A percentile compares a stretch with the other conserved stretches of the same genome.
Conservation (phyloP, 2,113 vertebrate genomes). For the Coryphaenoides rupestris region DNA sequence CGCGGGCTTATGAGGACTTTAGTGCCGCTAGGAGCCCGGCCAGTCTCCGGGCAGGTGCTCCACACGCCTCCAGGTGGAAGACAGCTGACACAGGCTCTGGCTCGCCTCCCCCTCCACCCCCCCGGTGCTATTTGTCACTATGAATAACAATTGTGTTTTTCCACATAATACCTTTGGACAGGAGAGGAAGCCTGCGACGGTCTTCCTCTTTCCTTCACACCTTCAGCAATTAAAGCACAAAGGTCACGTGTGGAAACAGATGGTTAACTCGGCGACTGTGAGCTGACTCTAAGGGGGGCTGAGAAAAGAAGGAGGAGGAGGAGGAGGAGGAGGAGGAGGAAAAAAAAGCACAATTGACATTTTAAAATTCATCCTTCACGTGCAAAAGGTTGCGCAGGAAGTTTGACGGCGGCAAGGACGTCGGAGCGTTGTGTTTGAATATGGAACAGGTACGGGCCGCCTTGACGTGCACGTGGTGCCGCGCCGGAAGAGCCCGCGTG, state of each 20-base stretch:
- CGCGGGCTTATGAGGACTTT: not conserved
- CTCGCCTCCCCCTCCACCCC: not conserved
- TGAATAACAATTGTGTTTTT: constrained; percentile 64
- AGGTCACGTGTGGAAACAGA: constrained; percentile 71
- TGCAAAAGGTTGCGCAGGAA: constrained; percentile 24
- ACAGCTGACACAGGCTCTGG: constrained; percentile 58
- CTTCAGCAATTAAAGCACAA: constrained; percentile 69
- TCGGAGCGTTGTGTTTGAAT: constrained; percentile 18
- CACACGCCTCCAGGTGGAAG: constrained; percentile 68
- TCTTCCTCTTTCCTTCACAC: constrained; percentile 60
- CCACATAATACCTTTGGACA: constrained; percentile 51
- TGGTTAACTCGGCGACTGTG: constrained; percentile 50
- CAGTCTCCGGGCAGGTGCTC: constrained; percentile 64
- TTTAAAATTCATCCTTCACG: constrained; percentile 40
- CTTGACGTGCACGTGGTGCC: constrained; percentile 16
- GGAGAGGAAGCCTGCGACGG: constrained; percentile 45
- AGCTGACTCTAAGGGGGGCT: constrained; percentile 40
- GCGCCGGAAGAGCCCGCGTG: too few relatives aligned
- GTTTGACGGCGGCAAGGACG: constrained; percentile 20
- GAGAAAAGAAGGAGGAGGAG: constrained; percentile 52
- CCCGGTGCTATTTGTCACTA: constrained; percentile 54
- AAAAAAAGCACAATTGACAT: constrained; percentile 61
- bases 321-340: constrained; percentile 45
- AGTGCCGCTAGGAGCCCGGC: constrained; percentile 35
- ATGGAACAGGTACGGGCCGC: constrained; percentile 13